These are phyloP conservation scores for Epinephelus coioides DNA, from an alignment of 2,797 vertebrate species.

Conservation along the genomic window DNA sequence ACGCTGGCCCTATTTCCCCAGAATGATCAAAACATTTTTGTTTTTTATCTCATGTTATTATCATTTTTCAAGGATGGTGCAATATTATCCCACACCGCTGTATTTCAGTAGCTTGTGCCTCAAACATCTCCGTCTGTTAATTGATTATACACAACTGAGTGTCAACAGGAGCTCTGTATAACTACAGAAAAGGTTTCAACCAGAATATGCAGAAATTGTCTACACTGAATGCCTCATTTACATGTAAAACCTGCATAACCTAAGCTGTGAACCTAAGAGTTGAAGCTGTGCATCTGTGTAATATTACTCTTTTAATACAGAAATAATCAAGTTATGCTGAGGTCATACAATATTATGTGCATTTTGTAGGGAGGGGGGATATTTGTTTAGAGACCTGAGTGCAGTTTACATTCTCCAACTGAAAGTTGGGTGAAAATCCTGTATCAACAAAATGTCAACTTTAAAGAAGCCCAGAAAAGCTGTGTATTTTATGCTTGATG, in stretches of 20 bases:
- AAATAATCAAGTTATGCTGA: neutral
- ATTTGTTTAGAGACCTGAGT: neutral
- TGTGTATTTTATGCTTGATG: constrained; percentile 17
- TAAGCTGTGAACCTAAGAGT: neutral
- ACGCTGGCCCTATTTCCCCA: neutral
- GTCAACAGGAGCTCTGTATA: constrained; percentile 15
- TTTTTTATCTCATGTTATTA: neutral
- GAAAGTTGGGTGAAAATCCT: neutral
- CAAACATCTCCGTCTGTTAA: constrained; percentile 15
- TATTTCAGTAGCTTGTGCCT: constrained; percentile 10
- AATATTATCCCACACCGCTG: neutral
- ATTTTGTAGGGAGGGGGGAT: neutral
- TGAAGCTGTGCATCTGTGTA: neutral
- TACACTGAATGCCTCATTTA: constrained; percentile 15
- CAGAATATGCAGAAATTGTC: neutral
- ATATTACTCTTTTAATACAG: neutral
- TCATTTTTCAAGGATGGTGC: neutral
- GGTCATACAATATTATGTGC: neutral
- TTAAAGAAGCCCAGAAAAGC: neutral
- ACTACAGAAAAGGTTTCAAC: constrained; percentile 26
- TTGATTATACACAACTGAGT: constrained; percentile 11
- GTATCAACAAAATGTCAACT: neutral
- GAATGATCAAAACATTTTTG: neutral
- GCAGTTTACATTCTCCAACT: neutral
- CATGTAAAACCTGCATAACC: neutral